Evolutionary conservation across 1,140 invertebrate species (phyloP).

Genomic region (Oedothorax gibbosus): DNA sequence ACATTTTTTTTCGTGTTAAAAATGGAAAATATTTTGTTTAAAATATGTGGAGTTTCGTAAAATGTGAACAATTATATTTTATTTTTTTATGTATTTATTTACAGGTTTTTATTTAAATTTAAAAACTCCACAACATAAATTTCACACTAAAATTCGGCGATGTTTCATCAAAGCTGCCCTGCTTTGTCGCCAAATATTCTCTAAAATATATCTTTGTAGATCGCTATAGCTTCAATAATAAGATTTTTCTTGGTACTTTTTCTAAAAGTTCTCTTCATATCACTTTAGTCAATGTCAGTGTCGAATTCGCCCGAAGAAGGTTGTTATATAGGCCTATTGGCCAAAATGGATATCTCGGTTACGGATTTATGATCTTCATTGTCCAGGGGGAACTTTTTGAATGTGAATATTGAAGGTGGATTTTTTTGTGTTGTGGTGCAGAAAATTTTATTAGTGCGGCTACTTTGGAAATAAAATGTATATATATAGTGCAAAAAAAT

Average conservation of each 20-base stretch:
- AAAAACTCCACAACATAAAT: too few species aligned
- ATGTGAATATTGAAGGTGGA: background rate
- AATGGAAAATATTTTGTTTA: too few species aligned
- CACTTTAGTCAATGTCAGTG: constrained; percentile 38
- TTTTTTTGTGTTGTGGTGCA: too few species aligned
- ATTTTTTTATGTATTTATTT: constrained; percentile 10
- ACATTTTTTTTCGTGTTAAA: too few species aligned
- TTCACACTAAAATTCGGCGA: too few species aligned
- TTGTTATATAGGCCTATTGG: constrained; percentile 46
- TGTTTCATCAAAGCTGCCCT: too few species aligned
- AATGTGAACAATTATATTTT: constrained; percentile 3
- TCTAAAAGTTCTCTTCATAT: constrained; percentile 29
- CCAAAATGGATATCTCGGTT: constrained; percentile 39
- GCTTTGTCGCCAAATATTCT: background rate
- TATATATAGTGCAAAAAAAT: too few species aligned
- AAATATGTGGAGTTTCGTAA: constrained; percentile 5
- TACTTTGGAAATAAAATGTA: too few species aligned
- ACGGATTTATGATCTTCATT: constrained; percentile 46
- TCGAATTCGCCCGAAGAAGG: constrained; percentile 47
- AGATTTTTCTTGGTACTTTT: background rate
- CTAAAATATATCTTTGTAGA: constrained; percentile 52
- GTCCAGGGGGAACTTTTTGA: background rate
- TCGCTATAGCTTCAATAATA: constrained; percentile 4
- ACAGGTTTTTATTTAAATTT: background rate
- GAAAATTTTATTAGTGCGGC: too few species aligned